These are phyloP conservation scores for Drosophila eugracilis DNA, from an alignment of 1,140 invertebrate species.

Conservation along the genomic window DNA sequence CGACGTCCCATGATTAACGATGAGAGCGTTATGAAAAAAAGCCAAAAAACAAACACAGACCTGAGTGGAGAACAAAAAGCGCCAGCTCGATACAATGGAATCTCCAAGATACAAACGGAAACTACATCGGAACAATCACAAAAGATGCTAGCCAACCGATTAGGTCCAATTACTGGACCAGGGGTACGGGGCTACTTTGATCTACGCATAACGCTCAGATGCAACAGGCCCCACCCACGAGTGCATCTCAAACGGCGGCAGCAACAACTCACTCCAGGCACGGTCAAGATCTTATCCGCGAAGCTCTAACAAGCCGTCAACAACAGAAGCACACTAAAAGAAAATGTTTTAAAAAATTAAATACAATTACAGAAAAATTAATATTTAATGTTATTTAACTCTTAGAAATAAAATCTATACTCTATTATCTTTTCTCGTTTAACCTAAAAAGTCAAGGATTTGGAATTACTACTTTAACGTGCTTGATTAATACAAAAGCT, in stretches of 20 bases:
- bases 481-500: too few species aligned
- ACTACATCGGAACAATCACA: constrained; percentile 72
- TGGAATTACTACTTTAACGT: too few species aligned
- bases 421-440: too few species aligned
- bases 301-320: constrained; percentile 59
- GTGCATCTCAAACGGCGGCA: constrained; percentile 50
- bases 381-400: too few species aligned
- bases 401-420: too few species aligned
- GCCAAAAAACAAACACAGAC: constrained; percentile 39
- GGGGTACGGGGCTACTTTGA: constrained; percentile 2
- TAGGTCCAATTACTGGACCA: constrained; percentile 60
- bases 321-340: constrained; percentile 48
- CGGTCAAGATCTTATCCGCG: constrained; percentile 70
- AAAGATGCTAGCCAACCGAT: constrained; percentile 72
- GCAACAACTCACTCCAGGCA: constrained; percentile 57
- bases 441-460: too few species aligned
- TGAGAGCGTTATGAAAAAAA: constrained; percentile 74
- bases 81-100: constrained; percentile 63
- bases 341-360: not conserved
- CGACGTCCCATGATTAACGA: constrained; percentile 75
- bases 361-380: not conserved
- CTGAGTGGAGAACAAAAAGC: constrained; percentile 20
- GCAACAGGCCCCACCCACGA: constrained; percentile 17
- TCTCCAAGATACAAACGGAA: constrained; percentile 76
- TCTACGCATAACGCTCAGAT: constrained; percentile 56